A percentile compares a stretch with the other conserved stretches of the same genome.
Conservation (phyloP, 2,888 invertebrate species). For the Malacosoma neustria region DNA sequence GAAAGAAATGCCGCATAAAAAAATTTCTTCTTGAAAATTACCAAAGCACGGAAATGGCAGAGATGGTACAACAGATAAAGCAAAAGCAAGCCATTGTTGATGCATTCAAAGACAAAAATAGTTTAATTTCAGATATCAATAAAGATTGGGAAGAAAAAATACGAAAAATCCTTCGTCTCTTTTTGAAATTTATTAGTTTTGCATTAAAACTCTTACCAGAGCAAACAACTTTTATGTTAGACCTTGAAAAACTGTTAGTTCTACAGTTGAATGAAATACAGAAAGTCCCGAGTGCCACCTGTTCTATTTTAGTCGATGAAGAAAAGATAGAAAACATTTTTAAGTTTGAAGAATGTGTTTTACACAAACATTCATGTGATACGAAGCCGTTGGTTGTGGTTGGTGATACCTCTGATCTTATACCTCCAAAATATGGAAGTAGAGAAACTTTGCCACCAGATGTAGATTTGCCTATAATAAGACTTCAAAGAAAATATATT, state of each 20-base stretch:
- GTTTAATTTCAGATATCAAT: conserved; percentile 36
- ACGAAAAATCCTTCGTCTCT: conserved; percentile 48
- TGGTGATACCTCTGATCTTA: conserved; percentile 38
- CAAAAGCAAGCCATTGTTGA: conserved; percentile 33
- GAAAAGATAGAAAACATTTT: conserved; percentile 29
- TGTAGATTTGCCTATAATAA: conserved; percentile 43
- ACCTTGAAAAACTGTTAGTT: conserved; percentile 57
- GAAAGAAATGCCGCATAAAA: conserved; percentile 58
- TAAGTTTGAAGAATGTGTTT: conserved; percentile 27
- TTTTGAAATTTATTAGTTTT: conserved; percentile 58
- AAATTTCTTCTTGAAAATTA: conserved; percentile 44
- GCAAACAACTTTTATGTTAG: conserved; percentile 53
- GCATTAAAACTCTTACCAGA: conserved; percentile 56
- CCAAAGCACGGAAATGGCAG: conserved; percentile 35
- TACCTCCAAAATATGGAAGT: conserved; percentile 41
- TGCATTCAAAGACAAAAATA: conserved; percentile 29
- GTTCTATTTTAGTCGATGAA: conserved; percentile 35
- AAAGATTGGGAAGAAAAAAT: conserved; percentile 53
- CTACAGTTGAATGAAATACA: conserved; percentile 58
- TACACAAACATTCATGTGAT: conserved; percentile 23
- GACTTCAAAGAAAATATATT: conserved; percentile 42
- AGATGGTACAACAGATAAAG: conserved; percentile 39
- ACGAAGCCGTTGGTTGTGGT: conserved; percentile 44
- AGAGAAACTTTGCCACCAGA: conserved; percentile 46
- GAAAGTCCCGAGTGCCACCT: conserved; percentile 27